Evolutionary conservation across 1,140 invertebrate species (phyloP).

Genomic region (Antheraea pernyi): DNA sequence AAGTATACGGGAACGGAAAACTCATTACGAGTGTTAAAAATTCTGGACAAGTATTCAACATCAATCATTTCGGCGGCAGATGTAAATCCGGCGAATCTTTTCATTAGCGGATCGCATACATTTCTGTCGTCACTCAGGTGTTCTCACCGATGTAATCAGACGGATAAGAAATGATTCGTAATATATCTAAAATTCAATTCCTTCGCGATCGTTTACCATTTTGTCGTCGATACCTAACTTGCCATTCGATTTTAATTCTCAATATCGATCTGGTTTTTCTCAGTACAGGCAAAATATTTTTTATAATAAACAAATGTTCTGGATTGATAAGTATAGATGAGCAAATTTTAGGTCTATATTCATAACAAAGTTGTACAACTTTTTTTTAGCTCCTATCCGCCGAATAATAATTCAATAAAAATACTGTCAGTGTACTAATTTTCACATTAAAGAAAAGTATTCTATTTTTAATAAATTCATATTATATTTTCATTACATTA

Average conservation of each 20-base stretch:
- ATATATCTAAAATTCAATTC: slow-evolving; percentile 14
- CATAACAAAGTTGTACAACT: too few species aligned
- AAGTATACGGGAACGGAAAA: slow-evolving; percentile 9
- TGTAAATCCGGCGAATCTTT: slow-evolving; percentile 32
- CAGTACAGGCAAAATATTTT: not conserved
- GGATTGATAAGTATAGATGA: too few species aligned
- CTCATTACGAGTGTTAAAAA: slow-evolving; percentile 23
- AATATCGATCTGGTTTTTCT: not conserved
- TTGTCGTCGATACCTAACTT: slow-evolving; percentile 12
- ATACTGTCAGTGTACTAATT: too few species aligned
- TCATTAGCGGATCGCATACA: slow-evolving; percentile 37
- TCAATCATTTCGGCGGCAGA: slow-evolving; percentile 33
- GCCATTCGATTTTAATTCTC: slow-evolving; percentile 17
- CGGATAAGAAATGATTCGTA: slow-evolving; percentile 29
- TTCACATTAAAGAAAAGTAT: too few species aligned
- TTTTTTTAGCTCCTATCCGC: too few species aligned
- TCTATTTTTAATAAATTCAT: too few species aligned
- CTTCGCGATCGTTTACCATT: slow-evolving; percentile 19
- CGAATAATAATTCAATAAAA: too few species aligned
- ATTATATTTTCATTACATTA: too few species aligned
- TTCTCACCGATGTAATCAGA: slow-evolving; percentile 25
- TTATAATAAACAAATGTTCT: too few species aligned
- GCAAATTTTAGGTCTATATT: too few species aligned
- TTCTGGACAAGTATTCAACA: slow-evolving; percentile 23
- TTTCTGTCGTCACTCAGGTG: slow-evolving; percentile 33